phyloP scores from a whole-genome alignment of 2,888 invertebrate genomes.

The Deroplatys truncata region DNA sequence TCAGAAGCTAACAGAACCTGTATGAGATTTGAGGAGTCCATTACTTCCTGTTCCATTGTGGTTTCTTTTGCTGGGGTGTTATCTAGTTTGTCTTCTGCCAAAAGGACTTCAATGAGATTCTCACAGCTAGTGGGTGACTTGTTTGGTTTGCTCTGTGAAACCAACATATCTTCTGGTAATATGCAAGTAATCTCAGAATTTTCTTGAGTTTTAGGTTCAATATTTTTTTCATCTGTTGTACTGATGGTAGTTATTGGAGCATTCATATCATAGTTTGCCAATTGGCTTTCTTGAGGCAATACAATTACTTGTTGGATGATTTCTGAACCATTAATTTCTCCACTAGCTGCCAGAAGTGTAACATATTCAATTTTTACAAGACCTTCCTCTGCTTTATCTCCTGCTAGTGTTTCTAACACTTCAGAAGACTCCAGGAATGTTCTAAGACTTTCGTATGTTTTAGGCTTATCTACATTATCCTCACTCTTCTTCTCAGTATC shows the following conservation, averaged over 20 bases:
- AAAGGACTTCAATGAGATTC: not conserved
- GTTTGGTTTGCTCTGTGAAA: not conserved
- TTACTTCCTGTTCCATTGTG: not conserved
- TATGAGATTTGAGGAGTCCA: not conserved
- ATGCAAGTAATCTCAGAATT: not conserved
- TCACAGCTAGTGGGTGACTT: not conserved
- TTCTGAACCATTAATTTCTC: not conserved
- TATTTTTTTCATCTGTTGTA: not conserved
- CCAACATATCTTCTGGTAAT: not conserved
- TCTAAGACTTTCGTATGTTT: conserved; percentile 6
- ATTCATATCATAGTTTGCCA: not conserved
- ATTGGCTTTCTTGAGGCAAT: not conserved
- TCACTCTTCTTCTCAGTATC: not conserved
- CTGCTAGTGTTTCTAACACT: conserved; percentile 4
- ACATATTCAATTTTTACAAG: not conserved
- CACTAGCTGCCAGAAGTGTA: not conserved
- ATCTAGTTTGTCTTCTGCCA: not conserved
- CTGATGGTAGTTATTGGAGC: not conserved
- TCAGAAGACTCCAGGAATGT: conserved; percentile 21
- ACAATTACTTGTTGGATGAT: not conserved
- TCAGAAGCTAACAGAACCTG: not conserved
- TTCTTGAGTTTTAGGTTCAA: not conserved
- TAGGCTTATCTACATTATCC: not conserved
- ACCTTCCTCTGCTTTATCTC: not conserved
- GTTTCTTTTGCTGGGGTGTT: not conserved